Evolutionary conservation across 1,140 invertebrate species (phyloP), one percentile per base, ranked within the genome.

Genomic region (Scaptodrosophila lebanonensis): DNA sequence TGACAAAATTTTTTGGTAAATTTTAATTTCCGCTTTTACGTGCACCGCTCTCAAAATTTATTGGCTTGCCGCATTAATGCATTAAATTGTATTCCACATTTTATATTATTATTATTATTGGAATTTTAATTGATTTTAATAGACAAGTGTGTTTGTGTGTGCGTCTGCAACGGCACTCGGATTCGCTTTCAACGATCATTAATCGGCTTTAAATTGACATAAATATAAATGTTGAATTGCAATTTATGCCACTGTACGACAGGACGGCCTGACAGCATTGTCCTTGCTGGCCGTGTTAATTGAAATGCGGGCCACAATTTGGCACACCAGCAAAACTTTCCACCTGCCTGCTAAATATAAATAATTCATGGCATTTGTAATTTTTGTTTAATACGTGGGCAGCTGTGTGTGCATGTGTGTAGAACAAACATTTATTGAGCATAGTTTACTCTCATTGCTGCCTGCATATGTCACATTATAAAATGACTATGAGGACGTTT

Each of bases 301-400:
- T 73, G 70, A 54, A 73, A 75, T 75, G 53, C 62, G 57, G 51
- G 35, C 48, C 30, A 32, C 69, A 73, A n/a, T n/a, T n/a, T n/a
- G n/a, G n/a, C n/a, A n/a, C n/a, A n/a, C n/a, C n/a, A n/a, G n/a
- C n/a, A n/a, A n/a, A n/a, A n/a, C n/a, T n/a, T n/a, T n/a, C n/a
- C n/a, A n/a, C n/a, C n/a, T n/a, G n/a, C 71, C 70, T 73, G 70
- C 60, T 75, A 69, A 73, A 73, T n/a, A n/a, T 75, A 75, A 73
- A 73, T 76, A 65, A 69, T 65, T 69, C 54, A 65, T 60, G 53
- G 48, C 39, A 60, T 66, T 72, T 44, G 66, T 71, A 66, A 35
- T 47, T 51, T 60, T 58, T 48, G 35, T 29, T 42, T 11, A 36
- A 60, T 56, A 59, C 35, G 64, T 67, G 22, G 57, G 42, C 15